phyloP scores from a whole-genome alignment of 1,140 invertebrate species.

The Anadara kagoshimensis region DNA sequence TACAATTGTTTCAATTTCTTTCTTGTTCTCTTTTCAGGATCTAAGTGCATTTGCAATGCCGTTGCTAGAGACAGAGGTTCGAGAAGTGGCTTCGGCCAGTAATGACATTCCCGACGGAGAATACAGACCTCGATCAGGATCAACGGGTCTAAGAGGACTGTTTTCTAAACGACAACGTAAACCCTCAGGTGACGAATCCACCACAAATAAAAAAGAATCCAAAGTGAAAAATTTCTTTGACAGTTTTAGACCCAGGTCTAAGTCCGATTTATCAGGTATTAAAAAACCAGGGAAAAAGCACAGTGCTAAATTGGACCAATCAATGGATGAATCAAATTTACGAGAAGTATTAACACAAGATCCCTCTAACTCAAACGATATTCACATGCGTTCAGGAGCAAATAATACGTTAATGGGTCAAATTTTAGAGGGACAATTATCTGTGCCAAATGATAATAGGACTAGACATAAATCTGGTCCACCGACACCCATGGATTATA shows the following conservation, averaged over 20 bases:
- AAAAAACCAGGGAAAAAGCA: conserved; percentile 66
- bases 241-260: conserved; percentile 87
- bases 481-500: conserved; percentile 57
- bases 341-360: conserved; percentile 44
- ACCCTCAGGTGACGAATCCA: conserved; percentile 75
- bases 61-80: conserved; percentile 61
- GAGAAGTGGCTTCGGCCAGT: conserved; percentile 36
- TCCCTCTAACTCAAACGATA: conserved; percentile 13
- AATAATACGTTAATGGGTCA: conserved; percentile 60
- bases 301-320: conserved; percentile 58
- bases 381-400: conserved; percentile 20
- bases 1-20: no score
- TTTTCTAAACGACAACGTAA: conserved; percentile 70
- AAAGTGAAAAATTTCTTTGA: conserved; percentile 82
- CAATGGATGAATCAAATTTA: conserved; percentile 62
- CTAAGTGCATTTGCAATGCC: conserved; percentile 72
- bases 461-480: conserved; percentile 56
- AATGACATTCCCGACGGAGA: conserved; percentile 44
- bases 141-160: conserved; percentile 60
- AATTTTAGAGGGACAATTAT: conserved; percentile 64
- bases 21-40: conserved; percentile 70
- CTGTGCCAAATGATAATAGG: conserved; percentile 40
- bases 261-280: conserved; percentile 80
- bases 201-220: conserved; percentile 61
- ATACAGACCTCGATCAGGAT: conserved; percentile 60